Conservation (phyloP, 2,888 invertebrate species). For the Panzeria rudis region DNA sequence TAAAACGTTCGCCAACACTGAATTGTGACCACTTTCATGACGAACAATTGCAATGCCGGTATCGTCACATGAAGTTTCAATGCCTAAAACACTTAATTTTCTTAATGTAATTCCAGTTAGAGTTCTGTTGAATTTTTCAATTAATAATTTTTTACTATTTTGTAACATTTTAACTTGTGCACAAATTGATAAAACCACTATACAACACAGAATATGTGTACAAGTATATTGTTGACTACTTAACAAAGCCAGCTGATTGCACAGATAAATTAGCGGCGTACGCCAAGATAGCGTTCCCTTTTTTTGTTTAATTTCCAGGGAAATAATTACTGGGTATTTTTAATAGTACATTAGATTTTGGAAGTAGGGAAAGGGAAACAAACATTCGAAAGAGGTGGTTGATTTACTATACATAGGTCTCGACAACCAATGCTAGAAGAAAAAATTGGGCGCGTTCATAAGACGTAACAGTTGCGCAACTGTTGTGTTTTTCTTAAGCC, state of each 20-base stretch:
- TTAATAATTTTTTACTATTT: constrained; percentile 41
- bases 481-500: too few relatives aligned
- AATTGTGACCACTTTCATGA: constrained; percentile 81
- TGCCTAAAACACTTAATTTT: constrained; percentile 89
- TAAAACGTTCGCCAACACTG: constrained; percentile 91
- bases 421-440: too few relatives aligned
- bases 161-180: constrained; percentile 52
- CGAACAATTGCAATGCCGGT: constrained; percentile 96
- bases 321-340: too few relatives aligned
- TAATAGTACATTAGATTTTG: too few relatives aligned
- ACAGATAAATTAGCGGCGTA: background rate
- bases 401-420: too few relatives aligned
- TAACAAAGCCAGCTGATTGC: constrained; percentile 17
- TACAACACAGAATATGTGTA: background rate
- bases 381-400: too few relatives aligned
- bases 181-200: background rate
- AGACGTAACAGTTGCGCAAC: too few relatives aligned
- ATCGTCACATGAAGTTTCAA: constrained; percentile 99
- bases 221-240: background rate
- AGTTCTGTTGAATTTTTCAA: background rate
- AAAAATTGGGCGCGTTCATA: too few relatives aligned
- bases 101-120: background rate
- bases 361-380: too few relatives aligned
- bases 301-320: too few relatives aligned
- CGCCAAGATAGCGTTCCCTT: too few relatives aligned